These are phyloP conservation scores for Brachionus rubens DNA, from an alignment of 1,140 invertebrate species.

Conservation along the genomic window DNA sequence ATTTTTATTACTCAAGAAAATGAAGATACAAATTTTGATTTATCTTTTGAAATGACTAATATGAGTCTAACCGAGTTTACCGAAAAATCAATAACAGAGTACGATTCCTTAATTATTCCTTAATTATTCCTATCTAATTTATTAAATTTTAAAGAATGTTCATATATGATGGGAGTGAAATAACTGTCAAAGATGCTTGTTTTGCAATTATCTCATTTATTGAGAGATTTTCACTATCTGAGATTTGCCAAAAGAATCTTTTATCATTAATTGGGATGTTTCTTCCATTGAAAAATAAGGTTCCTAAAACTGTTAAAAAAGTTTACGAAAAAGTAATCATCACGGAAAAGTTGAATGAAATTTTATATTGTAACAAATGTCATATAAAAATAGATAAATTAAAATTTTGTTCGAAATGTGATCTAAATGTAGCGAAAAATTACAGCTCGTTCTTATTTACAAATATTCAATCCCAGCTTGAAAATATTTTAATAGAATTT, in stretches of 20 bases:
- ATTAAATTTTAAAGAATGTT: no score
- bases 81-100: no score
- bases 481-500: neutral
- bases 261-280: neutral
- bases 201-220: neutral
- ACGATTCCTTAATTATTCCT: no score
- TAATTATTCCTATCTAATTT: no score
- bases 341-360: neutral
- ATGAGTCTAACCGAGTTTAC: no score
- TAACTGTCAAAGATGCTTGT: neutral
- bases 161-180: neutral
- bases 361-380: neutral
- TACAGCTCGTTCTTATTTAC: no score
- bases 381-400: neutral
- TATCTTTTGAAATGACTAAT: no score
- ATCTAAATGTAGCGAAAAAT: no score
- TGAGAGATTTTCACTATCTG: neutral
- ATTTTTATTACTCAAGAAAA: no score
- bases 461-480: no score
- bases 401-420: neutral
- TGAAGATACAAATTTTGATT: no score
- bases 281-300: neutral
- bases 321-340: neutral
- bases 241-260: neutral
- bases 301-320: neutral